phyloP scores from a whole-genome alignment of 37 sponge, comb jelly and placozoan genomes.

The Tethya wilhelma region DNA sequence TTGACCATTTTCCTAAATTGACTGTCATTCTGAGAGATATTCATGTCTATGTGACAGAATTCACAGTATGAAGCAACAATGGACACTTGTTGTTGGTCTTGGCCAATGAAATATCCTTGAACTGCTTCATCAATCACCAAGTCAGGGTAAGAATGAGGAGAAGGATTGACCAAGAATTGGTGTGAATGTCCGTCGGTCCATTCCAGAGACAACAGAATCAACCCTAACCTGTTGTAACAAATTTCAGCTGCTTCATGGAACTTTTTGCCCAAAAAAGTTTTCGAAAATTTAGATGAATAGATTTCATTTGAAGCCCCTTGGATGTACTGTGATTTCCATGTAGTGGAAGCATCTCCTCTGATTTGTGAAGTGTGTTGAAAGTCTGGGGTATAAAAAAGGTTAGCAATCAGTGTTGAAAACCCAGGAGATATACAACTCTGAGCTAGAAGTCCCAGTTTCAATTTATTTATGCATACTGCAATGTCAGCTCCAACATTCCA shows the following conservation, averaged over 20 bases:
- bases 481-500: slow-evolving; percentile 56
- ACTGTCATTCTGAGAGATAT: too few relatives aligned
- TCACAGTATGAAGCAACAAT: too few relatives aligned
- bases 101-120: slow-evolving; percentile 76
- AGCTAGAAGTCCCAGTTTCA: slow-evolving; percentile 80
- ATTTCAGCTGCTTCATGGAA: slow-evolving; percentile 57
- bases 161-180: slow-evolving; percentile 36
- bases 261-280: slow-evolving; percentile 30
- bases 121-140: neutral
- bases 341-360: neutral
- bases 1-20: too few relatives aligned
- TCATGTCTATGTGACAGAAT: too few relatives aligned
- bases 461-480: slow-evolving; percentile 70
- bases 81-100: slow-evolving; percentile 25
- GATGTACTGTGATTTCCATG: slow-evolving; percentile 50
- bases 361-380: neutral
- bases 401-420: slow-evolving; percentile 77
- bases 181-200: neutral
- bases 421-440: slow-evolving; percentile 84
- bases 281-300: slow-evolving; percentile 60
- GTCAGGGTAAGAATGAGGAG: neutral
- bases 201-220: slow-evolving; percentile 77
- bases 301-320: slow-evolving; percentile 75
- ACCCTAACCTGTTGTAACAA: slow-evolving; percentile 67
- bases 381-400: slow-evolving; percentile 63